phyloP scores from a whole-genome alignment of 2,797 vertebrate species.

The Dallia pectoralis region DNA sequence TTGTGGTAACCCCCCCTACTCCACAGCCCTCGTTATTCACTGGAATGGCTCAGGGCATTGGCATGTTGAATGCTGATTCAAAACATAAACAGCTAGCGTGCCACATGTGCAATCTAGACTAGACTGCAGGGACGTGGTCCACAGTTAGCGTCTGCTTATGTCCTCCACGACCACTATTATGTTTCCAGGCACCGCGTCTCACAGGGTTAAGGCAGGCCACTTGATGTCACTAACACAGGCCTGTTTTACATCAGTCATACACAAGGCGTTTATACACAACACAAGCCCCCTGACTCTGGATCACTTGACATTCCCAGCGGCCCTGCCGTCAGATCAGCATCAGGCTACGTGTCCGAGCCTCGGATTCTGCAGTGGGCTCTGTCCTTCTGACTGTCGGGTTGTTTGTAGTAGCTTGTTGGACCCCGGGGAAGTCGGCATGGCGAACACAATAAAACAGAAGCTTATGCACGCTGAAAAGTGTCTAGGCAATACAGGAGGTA shows the following conservation, averaged over 20 bases:
- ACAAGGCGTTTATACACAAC: constrained; percentile 41
- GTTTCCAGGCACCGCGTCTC: neutral
- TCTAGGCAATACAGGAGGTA: too few species aligned
- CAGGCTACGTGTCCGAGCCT: neutral
- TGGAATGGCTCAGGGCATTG: neutral
- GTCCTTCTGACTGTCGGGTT: neutral
- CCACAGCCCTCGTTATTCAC: constrained; percentile 7
- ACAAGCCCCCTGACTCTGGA: neutral
- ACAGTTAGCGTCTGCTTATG: neutral
- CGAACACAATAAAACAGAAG: neutral
- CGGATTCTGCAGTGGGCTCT: neutral
- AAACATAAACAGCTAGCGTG: constrained; percentile 14
- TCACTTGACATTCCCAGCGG: constrained; percentile 64
- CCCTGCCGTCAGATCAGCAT: neutral
- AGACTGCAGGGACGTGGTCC: neutral
- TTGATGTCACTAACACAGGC: constrained; percentile 40
- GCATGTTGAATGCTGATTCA: constrained; percentile 7
- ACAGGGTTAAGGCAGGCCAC: neutral
- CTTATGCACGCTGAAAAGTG: neutral
- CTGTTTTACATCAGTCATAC: constrained; percentile 53
- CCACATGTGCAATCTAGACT: constrained; percentile 14
- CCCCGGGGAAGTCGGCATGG: neutral
- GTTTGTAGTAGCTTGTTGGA: neutral
- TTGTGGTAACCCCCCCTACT: neutral
- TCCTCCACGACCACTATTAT: neutral